A percentile compares a stretch with the other conserved stretches of the same genome.
These are phyloP conservation scores for Anthopleura sola DNA, from an alignment of 64 coral and sea anemone genomes.

Conservation along the genomic window DNA sequence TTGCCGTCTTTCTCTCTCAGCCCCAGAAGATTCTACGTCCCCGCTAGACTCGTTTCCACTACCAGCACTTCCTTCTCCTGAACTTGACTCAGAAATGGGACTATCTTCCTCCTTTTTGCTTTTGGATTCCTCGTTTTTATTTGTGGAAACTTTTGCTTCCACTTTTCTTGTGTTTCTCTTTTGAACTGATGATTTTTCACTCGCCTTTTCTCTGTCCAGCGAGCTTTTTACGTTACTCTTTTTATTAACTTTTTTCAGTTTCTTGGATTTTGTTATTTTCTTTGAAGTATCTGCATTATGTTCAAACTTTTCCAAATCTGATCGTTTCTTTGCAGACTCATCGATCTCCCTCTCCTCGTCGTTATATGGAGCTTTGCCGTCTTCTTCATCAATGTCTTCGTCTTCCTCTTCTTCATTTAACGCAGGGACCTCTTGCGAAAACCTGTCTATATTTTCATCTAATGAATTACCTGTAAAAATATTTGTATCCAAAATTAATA, in stretches of 20 bases:
- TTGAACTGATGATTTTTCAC: neutral
- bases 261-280: neutral
- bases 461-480: neutral
- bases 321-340: neutral
- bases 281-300: neutral
- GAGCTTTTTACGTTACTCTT: neutral
- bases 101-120: neutral
- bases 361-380: neutral
- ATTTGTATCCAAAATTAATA: neutral
- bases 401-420: neutral
- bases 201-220: neutral
- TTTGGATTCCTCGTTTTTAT: neutral
- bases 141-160: neutral
- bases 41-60: neutral
- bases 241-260: neutral
- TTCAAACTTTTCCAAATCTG: neutral
- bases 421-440: neutral
- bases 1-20: conserved; percentile 10
- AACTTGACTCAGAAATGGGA: neutral
- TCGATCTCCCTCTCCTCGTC: neutral
- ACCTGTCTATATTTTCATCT: neutral
- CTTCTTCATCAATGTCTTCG: neutral
- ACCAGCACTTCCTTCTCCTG: neutral
- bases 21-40: neutral
- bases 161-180: neutral